Percentiles rank a stretch among this genome's conserved stretches.
Evolutionary conservation across 2,113 vertebrate species (phyloP).

Genomic region (Pomatostomus ruficeps): DNA sequence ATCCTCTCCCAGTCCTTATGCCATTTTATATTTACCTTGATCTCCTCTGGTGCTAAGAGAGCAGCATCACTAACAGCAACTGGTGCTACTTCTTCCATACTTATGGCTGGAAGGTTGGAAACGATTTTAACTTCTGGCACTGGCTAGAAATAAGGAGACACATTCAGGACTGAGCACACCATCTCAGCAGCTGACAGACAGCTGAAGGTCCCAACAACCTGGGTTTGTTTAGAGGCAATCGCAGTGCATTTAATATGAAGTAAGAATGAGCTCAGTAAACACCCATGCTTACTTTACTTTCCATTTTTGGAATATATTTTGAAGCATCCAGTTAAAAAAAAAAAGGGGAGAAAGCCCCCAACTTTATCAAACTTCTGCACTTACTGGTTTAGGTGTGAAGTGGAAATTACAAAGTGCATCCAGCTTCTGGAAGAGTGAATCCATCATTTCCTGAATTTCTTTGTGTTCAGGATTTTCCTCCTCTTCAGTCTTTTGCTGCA

Average conservation of each 20-base stretch:
- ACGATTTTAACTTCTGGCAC: constrained; percentile 93
- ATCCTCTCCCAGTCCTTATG: background rate
- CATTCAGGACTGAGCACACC: background rate
- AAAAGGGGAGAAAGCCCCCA: fast-evolving
- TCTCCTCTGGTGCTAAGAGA: constrained; percentile 90
- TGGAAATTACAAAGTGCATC: constrained; percentile 96
- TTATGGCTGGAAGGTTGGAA: constrained; percentile 89
- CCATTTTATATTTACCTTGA: constrained; percentile 79
- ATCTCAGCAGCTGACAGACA: background rate
- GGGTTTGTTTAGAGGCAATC: background rate
- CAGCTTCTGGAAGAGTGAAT: constrained; percentile 89
- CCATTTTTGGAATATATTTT: background rate
- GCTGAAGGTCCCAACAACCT: background rate
- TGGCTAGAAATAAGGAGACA: constrained; percentile 69
- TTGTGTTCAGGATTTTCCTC: constrained; percentile 88
- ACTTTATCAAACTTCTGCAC: background rate
- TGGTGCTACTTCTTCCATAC: constrained; percentile 95
- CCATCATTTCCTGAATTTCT: constrained; percentile 94
- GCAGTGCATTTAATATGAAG: background rate
- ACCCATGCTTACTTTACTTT: background rate
- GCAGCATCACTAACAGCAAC: constrained; percentile 84
- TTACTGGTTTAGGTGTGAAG: constrained; percentile 93
- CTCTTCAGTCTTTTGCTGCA: constrained; percentile 84
- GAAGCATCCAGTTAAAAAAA: background rate
- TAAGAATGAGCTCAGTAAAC: background rate